Conservation (phyloP, 2,888 invertebrate species). For the Bellardia pandia region DNA sequence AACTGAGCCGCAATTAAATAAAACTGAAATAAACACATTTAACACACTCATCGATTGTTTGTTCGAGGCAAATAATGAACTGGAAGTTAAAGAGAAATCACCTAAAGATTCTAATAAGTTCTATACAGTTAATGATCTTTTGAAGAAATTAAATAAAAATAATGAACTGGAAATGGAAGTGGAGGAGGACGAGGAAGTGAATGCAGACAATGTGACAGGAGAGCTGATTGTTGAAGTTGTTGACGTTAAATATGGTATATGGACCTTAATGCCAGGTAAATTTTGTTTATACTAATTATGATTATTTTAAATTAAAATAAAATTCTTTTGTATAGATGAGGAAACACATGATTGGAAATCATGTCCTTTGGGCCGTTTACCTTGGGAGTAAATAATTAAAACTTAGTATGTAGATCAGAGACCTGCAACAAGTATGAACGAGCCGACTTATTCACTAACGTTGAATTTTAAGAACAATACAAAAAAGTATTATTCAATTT, state of each 20-base stretch:
- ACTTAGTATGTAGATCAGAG: neutral
- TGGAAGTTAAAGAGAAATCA: conserved; percentile 47
- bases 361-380: conserved; percentile 81
- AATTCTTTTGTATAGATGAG: conserved; percentile 70
- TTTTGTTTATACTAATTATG: no score
- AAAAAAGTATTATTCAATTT: no score
- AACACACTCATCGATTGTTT: conserved; percentile 74
- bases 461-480: no score
- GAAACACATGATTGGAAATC: conserved; percentile 78
- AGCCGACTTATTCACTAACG: no score
- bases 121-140: conserved; percentile 74
- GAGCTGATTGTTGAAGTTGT: neutral
- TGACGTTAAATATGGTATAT: conserved; percentile 77
- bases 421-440: no score
- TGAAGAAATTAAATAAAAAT: conserved; percentile 60
- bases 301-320: no score
- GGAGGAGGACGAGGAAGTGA: neutral
- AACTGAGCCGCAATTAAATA: conserved; percentile 77
- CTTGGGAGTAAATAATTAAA: conserved; percentile 76
- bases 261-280: conserved; percentile 79
- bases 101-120: conserved; percentile 56
- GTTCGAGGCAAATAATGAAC: conserved; percentile 51
- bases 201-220: conserved; percentile 15
- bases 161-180: conserved; percentile 51
- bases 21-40: conserved; percentile 74